Evolutionary conservation across 2,797 vertebrate genomes (phyloP).

Genomic region (Atherinosoma microstoma): DNA sequence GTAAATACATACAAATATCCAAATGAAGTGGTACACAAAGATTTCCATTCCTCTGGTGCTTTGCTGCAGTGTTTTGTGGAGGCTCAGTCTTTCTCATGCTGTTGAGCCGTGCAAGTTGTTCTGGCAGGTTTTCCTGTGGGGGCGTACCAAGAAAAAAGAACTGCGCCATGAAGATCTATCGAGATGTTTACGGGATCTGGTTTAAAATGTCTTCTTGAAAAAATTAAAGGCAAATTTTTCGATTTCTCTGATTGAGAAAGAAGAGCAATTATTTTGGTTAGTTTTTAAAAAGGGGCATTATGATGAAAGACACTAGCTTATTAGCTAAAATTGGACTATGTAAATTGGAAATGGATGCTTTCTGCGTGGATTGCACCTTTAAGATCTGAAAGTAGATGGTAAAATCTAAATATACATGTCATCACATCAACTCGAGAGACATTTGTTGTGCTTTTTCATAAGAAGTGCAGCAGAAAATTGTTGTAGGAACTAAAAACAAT

Average conservation of each 20-base stretch:
- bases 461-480: neutral
- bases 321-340: slow-evolving; percentile 16
- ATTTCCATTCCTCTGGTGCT: slow-evolving; percentile 7
- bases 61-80: slow-evolving; percentile 31
- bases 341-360: slow-evolving; percentile 1
- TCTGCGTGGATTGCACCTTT: slow-evolving; percentile 10
- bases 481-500: neutral
- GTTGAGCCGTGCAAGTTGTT: slow-evolving; percentile 51
- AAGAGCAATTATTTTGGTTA: no score
- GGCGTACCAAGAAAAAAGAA: slow-evolving; percentile 73
- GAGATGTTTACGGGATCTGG: slow-evolving; percentile 25
- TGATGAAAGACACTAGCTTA: slow-evolving; percentile 41
- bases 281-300: slow-evolving; percentile 1
- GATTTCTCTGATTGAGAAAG: neutral
- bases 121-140: slow-evolving; percentile 68
- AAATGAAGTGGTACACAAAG: neutral
- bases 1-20: slow-evolving; percentile 1
- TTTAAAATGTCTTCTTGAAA: neutral
- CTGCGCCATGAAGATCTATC: slow-evolving; percentile 70
- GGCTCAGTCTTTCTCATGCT: slow-evolving; percentile 33
- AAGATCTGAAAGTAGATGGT: slow-evolving; percentile 14
- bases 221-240: neutral
- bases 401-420: slow-evolving; percentile 4
- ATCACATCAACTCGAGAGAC: slow-evolving; percentile 2
- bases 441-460: neutral